A percentile compares a stretch with the other conserved stretches of the same genome.
Evolutionary conservation across 2,888 invertebrate genomes (phyloP).

Genomic region (Dioctria rufipes): DNA sequence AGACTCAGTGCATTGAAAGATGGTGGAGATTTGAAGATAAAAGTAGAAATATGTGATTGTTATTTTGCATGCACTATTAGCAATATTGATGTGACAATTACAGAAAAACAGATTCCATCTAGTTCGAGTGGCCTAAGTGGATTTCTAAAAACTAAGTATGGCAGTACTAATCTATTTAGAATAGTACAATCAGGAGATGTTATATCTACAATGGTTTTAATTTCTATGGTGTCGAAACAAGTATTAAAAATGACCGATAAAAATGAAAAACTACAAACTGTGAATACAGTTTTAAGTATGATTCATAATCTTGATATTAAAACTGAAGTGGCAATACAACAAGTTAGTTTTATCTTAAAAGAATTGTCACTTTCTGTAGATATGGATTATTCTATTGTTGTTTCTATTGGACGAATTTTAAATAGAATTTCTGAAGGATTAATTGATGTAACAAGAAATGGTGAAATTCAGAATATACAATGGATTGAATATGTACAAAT

Average conservation of each 20-base stretch:
- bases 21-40: not conserved
- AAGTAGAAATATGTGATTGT: slow-evolving; percentile 27
- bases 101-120: not conserved
- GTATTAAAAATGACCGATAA: not conserved
- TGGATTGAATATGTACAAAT: slow-evolving; percentile 5
- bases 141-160: not conserved
- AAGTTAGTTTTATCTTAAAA: not conserved
- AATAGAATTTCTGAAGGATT: slow-evolving; percentile 8
- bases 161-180: not conserved
- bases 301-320: slow-evolving; percentile 7
- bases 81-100: slow-evolving; percentile 8
- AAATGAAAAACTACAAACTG: not conserved
- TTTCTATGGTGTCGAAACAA: slow-evolving; percentile 1
- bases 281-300: not conserved
- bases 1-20: slow-evolving; percentile 13
- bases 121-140: not conserved
- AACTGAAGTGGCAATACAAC: not conserved
- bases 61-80: slow-evolving; percentile 14
- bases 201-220: not conserved
- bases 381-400: slow-evolving; percentile 31
- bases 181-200: slow-evolving; percentile 10
- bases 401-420: slow-evolving; percentile 26
- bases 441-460: not conserved
- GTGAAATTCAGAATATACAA: slow-evolving; percentile 37
- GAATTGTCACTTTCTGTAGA: not conserved